These are phyloP conservation scores for Eupsilia transversa DNA, from an alignment of 2,888 invertebrate genomes.

Conservation along the genomic window DNA sequence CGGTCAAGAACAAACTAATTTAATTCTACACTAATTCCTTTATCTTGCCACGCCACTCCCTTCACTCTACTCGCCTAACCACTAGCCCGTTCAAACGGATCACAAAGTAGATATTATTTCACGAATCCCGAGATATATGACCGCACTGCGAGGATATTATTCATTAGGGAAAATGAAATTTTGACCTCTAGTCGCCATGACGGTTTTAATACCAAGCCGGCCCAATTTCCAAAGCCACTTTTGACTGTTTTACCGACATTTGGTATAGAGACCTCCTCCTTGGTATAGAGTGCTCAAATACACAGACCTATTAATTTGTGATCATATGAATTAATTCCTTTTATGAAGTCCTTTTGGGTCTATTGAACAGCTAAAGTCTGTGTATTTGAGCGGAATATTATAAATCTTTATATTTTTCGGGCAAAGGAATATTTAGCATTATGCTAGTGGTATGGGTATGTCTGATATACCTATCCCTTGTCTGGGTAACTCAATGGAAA, in stretches of 20 bases:
- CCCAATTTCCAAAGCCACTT: slow-evolving; percentile 59
- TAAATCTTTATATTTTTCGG: slow-evolving; percentile 35
- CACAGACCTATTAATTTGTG: slow-evolving; percentile 64
- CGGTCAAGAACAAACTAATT: slow-evolving; percentile 46
- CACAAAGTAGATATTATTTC: slow-evolving; percentile 75
- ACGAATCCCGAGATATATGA: slow-evolving; percentile 85
- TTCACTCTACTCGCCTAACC: slow-evolving; percentile 52
- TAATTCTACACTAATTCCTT: slow-evolving; percentile 50
- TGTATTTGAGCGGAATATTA: slow-evolving; percentile 19
- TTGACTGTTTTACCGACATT: slow-evolving; percentile 64
- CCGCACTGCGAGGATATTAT: slow-evolving; percentile 82
- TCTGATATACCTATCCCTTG: too few species aligned
- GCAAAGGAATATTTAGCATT: slow-evolving; percentile 17
- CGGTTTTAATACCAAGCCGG: slow-evolving; percentile 57
- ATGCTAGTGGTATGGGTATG: not conserved
- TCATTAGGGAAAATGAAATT: slow-evolving; percentile 85
- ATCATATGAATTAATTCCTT: slow-evolving; percentile 64
- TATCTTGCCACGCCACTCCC: slow-evolving; percentile 41
- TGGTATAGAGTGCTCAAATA: slow-evolving; percentile 34
- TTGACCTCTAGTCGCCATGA: slow-evolving; percentile 73
- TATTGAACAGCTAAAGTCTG: slow-evolving; percentile 30
- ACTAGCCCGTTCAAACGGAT: slow-evolving; percentile 63
- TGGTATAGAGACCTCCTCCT: slow-evolving; percentile 44
- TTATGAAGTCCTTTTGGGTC: slow-evolving; percentile 56
- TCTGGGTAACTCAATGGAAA: not conserved